Percentiles rank a stretch among this genome's conserved stretches.
Evolutionary conservation across 2,797 vertebrate genomes (phyloP).

Genomic region (Cyprinodon diabolis): DNA sequence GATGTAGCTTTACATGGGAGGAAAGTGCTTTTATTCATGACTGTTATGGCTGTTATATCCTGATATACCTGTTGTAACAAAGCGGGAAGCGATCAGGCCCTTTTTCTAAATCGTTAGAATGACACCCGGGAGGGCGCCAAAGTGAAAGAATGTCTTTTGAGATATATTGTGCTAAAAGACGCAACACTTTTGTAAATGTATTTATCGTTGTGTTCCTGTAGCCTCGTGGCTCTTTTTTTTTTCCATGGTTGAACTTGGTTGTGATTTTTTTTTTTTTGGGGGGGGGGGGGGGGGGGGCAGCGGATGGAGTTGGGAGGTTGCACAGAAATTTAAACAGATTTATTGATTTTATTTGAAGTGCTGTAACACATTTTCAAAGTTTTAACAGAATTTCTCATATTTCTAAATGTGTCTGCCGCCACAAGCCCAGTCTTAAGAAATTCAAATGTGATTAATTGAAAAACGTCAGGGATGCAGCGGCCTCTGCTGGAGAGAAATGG

Average conservation of each 20-base stretch:
- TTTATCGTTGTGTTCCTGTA: constrained; percentile 66
- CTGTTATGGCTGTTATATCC: constrained; percentile 42
- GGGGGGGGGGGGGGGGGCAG: neutral
- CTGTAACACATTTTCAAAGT: neutral
- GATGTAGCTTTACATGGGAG: constrained; percentile 28
- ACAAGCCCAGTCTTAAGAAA: constrained; percentile 62
- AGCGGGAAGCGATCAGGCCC: constrained; percentile 52
- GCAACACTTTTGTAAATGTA: constrained; percentile 69
- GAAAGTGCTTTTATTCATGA: constrained; percentile 53
- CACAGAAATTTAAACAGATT: constrained; percentile 7
- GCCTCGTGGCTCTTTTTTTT: constrained; percentile 46
- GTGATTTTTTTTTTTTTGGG: neutral
- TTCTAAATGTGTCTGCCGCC: neutral
- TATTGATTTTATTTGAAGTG: constrained; percentile 6
- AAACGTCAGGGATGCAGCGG: constrained; percentile 16
- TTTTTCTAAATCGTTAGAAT: constrained; percentile 52
- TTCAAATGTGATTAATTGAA: constrained; percentile 23
- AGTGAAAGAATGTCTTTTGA: constrained; percentile 77
- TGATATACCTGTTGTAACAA: constrained; percentile 4
- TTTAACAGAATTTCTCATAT: neutral
- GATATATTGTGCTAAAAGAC: constrained; percentile 67
- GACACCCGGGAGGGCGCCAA: constrained; percentile 66
- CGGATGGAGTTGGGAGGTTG: neutral
- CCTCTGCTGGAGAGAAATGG: constrained; percentile 26
- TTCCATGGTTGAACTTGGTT: constrained; percentile 28